Base-by-base conservation (phyloP, 2,888 invertebrate genomes). In the Eupithecia subfuscata region DNA sequence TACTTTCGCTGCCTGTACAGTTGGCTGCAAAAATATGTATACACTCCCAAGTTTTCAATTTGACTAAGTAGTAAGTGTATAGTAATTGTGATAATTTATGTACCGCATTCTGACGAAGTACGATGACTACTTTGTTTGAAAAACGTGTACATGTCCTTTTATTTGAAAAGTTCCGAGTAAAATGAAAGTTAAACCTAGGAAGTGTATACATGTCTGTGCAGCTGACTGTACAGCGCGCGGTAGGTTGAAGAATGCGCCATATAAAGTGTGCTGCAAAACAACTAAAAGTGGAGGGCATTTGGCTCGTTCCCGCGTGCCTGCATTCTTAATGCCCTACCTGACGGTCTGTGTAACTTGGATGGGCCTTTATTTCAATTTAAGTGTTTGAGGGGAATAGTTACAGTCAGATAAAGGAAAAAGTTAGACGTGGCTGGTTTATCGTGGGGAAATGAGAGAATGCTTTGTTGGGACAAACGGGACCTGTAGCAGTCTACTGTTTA, bases 261-360 rank as follows among this genome's bases (percentile, higher is more conserved):
- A 68, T 75, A 73, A 75, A 78, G 69, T 75, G 77, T 43, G 60
- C 68, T 68, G 71, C 70, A 81, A 78, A 79, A 81, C 75, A 74
- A 75, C 45, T 70, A 79, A 80, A 79, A 80, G 81, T 79, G 14
- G 79, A 60, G 80, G 78, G 79, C 83, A 83, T 83, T 84, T 82
- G 83, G 83, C 79, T 75, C 76, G 80, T 71, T 82, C 82, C 77
- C 81, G 80, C 78, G 75, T 78, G 80, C 76, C 76, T 84, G 81
- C 81, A 84, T 84, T 82, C 79, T 82, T 84, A 79, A 84, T 83
- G 76, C 56, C 70, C 69, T 75, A 45, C 70, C 72, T 71, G 77
- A 77, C 68, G 73, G 16, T 12, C 70, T 60, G 64, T 63, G 70
- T 52, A 68, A 70, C 70, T 70, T 70, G 56, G 60, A 40, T 63